A percentile compares a stretch with the other conserved stretches of the same genome.
Evolutionary conservation across 2,888 invertebrate genomes (phyloP).

Genomic region (Eupithecia vulgata): DNA sequence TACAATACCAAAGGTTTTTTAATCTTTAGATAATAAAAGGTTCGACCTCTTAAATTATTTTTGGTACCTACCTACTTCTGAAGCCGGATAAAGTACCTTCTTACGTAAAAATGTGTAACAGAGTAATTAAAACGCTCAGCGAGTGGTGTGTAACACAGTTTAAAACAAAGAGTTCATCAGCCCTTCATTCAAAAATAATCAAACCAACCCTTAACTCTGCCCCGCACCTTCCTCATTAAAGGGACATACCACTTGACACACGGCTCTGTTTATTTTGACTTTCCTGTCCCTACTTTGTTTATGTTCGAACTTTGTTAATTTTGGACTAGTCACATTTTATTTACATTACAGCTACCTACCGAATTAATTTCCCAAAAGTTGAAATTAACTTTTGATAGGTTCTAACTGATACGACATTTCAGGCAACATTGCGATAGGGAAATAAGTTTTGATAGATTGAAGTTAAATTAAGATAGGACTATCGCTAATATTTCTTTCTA

Average conservation of each 20-base stretch:
- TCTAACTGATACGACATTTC: neutral
- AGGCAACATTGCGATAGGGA: neutral
- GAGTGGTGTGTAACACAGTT: neutral
- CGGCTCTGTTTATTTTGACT: conserved; percentile 21
- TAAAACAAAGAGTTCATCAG: neutral
- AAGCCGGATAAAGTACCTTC: too few species aligned
- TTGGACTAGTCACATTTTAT: conserved; percentile 32
- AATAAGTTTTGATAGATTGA: neutral
- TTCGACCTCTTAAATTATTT: too few species aligned
- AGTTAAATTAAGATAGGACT: neutral
- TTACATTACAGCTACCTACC: conserved; percentile 11
- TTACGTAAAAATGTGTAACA: too few species aligned
- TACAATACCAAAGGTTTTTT: too few species aligned
- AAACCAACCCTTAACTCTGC: neutral
- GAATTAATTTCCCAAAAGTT: neutral
- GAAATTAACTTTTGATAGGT: neutral
- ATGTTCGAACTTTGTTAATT: conserved; percentile 37
- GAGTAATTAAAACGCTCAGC: neutral
- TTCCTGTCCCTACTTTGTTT: conserved; percentile 11
- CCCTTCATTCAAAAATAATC: neutral
- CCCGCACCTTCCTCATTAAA: conserved; percentile 19
- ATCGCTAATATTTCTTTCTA: neutral
- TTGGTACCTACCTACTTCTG: too few species aligned
- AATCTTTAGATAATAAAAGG: too few species aligned
- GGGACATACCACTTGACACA: conserved; percentile 6